Evolutionary conservation across 2,113 vertebrate species (phyloP).

Genomic region (Condylura cristata): DNA sequence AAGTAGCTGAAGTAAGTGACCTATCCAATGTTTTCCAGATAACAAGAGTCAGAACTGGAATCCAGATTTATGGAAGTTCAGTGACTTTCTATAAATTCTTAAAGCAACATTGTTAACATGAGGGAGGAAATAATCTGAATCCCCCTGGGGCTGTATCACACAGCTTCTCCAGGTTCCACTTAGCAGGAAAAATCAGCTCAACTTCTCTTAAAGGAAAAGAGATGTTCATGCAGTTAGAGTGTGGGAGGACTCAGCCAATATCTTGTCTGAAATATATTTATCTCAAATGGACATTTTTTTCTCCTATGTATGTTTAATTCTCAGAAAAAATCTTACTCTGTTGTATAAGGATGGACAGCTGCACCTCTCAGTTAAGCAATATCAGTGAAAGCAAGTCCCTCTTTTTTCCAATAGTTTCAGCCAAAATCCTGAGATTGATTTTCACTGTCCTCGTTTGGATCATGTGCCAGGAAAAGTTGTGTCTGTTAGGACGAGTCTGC

Average conservation of each 20-base stretch:
- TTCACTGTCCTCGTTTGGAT: not conserved
- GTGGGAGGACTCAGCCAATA: not conserved
- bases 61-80: not conserved
- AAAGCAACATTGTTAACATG: not conserved
- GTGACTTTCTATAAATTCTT: not conserved
- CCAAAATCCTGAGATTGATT: not conserved
- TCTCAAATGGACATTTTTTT: not conserved
- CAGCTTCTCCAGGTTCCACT: not conserved
- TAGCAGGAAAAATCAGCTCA: not conserved
- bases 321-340: not conserved
- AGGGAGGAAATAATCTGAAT: not conserved
- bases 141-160: not conserved
- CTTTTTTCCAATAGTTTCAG: not conserved
- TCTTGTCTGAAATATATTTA: not conserved
- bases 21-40: not conserved
- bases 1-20: not conserved
- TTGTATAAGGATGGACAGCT: not conserved
- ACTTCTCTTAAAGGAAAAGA: not conserved
- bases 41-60: not conserved
- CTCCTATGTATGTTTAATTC: not conserved
- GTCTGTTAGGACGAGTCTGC: not conserved
- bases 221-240: not conserved
- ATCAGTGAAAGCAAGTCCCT: not conserved
- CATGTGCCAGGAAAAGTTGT: not conserved
- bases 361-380: not conserved